Evolutionary conservation across 2,888 invertebrate species (phyloP), one percentile per base, ranked within the genome.

Genomic region (Noctuana brunneofusca): DNA sequence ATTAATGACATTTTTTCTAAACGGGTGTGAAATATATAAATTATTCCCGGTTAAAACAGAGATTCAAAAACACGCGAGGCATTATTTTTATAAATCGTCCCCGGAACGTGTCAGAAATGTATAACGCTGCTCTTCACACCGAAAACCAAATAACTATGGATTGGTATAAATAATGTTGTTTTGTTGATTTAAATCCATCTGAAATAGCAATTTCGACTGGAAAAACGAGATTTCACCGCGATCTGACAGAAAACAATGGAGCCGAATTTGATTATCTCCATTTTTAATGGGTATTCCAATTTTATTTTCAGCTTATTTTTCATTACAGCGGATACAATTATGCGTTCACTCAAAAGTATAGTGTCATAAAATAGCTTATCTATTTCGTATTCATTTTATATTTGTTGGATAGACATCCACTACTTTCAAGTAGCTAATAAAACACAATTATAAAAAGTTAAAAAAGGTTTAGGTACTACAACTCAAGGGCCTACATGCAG

Each of bases 61-160:
- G 52, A 64, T 68, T 68, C 66, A 58, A 68, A 71, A 72, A 68
- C 66, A 66, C 58, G 64, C 64, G 58, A 64, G 66, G 60, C 62
- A 69, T 70, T 68, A 70, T 70, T 71, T 73, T 75, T 72, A 73
- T 72, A 72, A 76, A 75, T 71, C 67, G 66, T 64, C 57, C 65
- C 62, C 60, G 64, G 64, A 70, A 70, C 68, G 68, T 73, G 75
- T 71, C 75, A 73, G 69, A 69, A 71, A 71, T 70, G 68, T 75
- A 74, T 73, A 73, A 69, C 69, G 66, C 64, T 65, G 68, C 68
- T 72, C 68, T 74, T 73, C 68, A 73, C 69, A 65, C 68, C 58
- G 65, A 69, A 71, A 71, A 70, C 69, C 68, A 67, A 71, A 70
- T 72, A 68, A 69, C 70, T 72, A 68, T 64, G 68, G 67, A 67